These are phyloP conservation scores for Centrocercus urophasianus DNA, from an alignment of 2,113 vertebrate species.

Conservation along the genomic window DNA sequence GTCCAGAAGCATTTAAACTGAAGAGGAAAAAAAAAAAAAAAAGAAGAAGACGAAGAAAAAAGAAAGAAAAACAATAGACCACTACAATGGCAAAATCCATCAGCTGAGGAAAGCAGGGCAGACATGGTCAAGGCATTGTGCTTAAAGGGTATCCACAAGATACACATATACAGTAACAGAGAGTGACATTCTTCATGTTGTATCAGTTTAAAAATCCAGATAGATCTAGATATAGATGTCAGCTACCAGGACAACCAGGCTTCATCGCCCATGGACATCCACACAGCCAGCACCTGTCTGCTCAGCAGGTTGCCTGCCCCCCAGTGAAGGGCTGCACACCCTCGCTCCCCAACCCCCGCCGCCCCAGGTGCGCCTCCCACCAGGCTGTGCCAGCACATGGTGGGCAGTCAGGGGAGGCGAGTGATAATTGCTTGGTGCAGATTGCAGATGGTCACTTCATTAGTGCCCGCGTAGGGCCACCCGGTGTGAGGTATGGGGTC, in stretches of 20 bases:
- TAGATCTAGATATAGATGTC: slow-evolving; percentile 85
- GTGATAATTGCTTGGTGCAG: slow-evolving; percentile 71
- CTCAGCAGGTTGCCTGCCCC: slow-evolving; percentile 83
- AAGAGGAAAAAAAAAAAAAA: background rate
- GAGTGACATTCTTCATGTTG: slow-evolving; percentile 83
- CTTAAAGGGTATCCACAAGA: slow-evolving; percentile 71
- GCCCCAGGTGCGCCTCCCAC: slow-evolving; percentile 54
- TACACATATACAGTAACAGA: slow-evolving; percentile 67
- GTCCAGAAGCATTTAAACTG: slow-evolving; percentile 54
- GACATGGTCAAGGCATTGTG: slow-evolving; percentile 62
- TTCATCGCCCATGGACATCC: slow-evolving; percentile 79
- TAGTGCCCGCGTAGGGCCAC: background rate
- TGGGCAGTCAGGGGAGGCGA: slow-evolving; percentile 75
- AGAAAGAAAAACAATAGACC: slow-evolving; percentile 20
- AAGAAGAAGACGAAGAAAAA: slow-evolving; percentile 12
- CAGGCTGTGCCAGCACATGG: slow-evolving; percentile 77
- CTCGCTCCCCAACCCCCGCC: slow-evolving; percentile 29
- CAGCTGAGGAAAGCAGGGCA: slow-evolving; percentile 57
- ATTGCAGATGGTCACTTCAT: slow-evolving; percentile 80
- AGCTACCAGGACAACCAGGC: slow-evolving; percentile 77
- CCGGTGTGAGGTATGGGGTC: background rate
- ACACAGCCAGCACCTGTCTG: slow-evolving; percentile 82
- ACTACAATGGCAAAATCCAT: background rate
- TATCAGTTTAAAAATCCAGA: slow-evolving; percentile 78
- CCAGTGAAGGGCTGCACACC: slow-evolving; percentile 65